A percentile compares a stretch with the other conserved stretches of the same genome.
Conservation (phyloP, 37 sponge, comb jelly and placozoan species). For the Theonella swinhoei region DNA sequence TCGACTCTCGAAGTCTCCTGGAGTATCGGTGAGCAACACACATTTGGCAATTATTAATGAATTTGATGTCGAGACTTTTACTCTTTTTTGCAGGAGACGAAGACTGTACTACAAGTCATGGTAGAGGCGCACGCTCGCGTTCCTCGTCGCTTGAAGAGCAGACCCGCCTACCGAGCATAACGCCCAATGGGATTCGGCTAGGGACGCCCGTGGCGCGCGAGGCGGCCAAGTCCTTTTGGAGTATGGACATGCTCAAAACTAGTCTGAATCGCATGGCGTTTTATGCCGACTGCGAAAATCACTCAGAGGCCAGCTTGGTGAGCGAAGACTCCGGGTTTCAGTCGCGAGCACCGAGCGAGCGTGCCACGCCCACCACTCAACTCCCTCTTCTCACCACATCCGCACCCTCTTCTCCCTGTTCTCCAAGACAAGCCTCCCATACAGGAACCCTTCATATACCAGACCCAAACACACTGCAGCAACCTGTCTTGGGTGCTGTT, state of each 20-base stretch:
- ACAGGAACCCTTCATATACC: background rate
- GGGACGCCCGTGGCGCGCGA: conserved; percentile 17
- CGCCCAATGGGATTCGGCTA: conserved; percentile 5
- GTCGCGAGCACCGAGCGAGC: too few relatives aligned
- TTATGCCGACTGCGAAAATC: background rate
- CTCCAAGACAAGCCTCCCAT: background rate
- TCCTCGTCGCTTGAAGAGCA: too few relatives aligned
- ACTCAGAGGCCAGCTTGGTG: background rate
- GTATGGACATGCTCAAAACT: conserved; percentile 34
- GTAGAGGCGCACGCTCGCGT: background rate
- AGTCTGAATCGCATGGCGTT: conserved; percentile 30
- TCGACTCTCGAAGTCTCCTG: background rate
- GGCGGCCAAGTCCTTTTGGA: conserved; percentile 63
- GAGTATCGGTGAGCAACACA: background rate
- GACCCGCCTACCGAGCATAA: background rate
- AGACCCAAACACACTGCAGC: background rate
- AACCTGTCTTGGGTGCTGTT: background rate
- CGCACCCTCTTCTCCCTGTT: background rate
- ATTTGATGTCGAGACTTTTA: too few relatives aligned
- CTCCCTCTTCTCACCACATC: background rate
- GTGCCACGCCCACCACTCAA: background rate
- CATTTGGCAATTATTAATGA: too few relatives aligned
- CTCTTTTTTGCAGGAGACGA: background rate
- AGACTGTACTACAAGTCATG: background rate
- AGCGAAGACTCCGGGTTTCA: background rate